A percentile compares a stretch with the other conserved stretches of the same genome.
phyloP scores from a whole-genome alignment of 2,113 vertebrate species.

The Chrysemys picta region DNA sequence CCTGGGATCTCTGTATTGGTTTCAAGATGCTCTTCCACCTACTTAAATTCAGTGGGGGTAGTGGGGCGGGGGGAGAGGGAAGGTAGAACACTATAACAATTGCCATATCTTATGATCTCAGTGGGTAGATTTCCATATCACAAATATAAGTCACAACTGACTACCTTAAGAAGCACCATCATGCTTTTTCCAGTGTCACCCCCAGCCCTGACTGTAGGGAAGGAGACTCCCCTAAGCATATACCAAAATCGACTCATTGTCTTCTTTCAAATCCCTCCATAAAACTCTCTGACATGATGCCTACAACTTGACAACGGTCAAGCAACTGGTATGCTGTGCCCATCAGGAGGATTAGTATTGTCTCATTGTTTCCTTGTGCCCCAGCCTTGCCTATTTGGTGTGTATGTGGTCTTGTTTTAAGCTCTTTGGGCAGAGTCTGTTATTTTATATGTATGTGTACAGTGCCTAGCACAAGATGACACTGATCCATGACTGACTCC shows the following conservation, averaged over 20 bases:
- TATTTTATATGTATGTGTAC: too few relatives aligned
- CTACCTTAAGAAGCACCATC: background rate
- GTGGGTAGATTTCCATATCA: background rate
- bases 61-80: background rate
- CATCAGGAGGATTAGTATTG: too few relatives aligned
- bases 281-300: background rate
- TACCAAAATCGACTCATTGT: background rate
- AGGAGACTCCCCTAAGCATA: background rate
- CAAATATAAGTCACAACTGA: background rate
- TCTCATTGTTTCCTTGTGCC: too few relatives aligned
- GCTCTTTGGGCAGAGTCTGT: too few relatives aligned
- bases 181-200: background rate
- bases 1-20: background rate
- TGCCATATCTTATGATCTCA: fast-evolving
- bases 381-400: too few relatives aligned
- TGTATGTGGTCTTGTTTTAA: too few relatives aligned
- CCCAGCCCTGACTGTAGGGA: background rate
- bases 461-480: background rate
- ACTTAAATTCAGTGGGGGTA: background rate
- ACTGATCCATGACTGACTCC: background rate
- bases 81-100: fast-evolving
- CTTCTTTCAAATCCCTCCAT: background rate
- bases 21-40: background rate
- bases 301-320: too few relatives aligned
- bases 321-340: too few relatives aligned